Conservation (phyloP, 2,113 vertebrate genomes). For the Ellobius talpinus region DNA sequence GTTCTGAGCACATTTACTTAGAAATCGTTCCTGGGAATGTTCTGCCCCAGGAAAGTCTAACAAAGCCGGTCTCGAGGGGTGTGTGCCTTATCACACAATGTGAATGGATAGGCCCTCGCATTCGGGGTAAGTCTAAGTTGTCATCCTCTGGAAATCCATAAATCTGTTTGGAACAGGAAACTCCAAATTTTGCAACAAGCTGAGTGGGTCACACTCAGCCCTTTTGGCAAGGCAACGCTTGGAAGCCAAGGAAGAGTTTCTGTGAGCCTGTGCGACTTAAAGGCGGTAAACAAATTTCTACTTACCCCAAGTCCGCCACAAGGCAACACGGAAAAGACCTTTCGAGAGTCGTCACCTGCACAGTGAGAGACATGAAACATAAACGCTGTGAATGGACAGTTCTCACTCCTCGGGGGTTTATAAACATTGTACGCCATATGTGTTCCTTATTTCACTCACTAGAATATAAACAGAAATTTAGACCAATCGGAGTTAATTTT, state of each 20-base stretch:
- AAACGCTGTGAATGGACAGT: not conserved
- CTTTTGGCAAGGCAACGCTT: not conserved
- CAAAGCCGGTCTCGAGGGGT: not conserved
- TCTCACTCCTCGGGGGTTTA: not conserved
- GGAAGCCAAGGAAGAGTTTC: not conserved
- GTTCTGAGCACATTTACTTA: not conserved
- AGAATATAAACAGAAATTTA: constrained; percentile 13
- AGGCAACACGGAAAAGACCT: constrained; percentile 89
- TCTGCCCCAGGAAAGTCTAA: not conserved
- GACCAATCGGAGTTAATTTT: not conserved
- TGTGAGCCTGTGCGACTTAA: not conserved
- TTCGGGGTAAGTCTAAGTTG: not conserved
- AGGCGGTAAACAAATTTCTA: constrained; percentile 66
- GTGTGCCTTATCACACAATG: not conserved
- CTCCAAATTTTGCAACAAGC: not conserved
- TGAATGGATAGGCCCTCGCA: not conserved
- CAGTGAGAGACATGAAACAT: constrained; percentile 69
- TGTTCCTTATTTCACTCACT: constrained; percentile 12
- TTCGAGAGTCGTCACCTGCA: constrained; percentile 86
- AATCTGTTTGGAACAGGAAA: not conserved
- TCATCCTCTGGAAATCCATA: not conserved
- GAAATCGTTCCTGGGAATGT: not conserved
- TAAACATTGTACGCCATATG: not conserved
- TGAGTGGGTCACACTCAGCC: not conserved
- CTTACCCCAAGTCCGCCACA: constrained; percentile 91